phyloP scores from a whole-genome alignment of 1,140 invertebrate genomes.

The Asobara japonica region DNA sequence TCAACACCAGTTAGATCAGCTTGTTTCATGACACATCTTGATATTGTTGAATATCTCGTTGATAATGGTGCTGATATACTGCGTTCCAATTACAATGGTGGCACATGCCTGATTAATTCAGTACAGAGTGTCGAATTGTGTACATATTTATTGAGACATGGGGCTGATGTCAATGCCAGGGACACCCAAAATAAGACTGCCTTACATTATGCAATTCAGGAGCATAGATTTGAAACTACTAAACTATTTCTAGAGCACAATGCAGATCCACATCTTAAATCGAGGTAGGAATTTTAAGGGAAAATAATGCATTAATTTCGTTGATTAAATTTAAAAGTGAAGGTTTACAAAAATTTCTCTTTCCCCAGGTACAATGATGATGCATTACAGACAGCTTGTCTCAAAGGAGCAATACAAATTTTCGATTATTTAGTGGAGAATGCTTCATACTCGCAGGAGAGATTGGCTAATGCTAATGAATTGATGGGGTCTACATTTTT shows the following conservation, averaged over 20 bases:
- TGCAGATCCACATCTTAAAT: conserved; percentile 80
- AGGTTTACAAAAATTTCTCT: background rate
- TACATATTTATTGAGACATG: conserved; percentile 79
- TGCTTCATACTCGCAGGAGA: conserved; percentile 71
- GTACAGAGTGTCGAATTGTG: conserved; percentile 88
- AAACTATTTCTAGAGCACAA: conserved; percentile 82
- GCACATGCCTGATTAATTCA: conserved; percentile 93
- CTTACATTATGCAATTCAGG: conserved; percentile 93
- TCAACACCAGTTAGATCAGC: conserved; percentile 90
- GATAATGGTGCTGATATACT: conserved; percentile 87
- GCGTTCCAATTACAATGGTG: conserved; percentile 89
- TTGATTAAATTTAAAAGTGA: too few relatives aligned
- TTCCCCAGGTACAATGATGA: conserved; percentile 82
- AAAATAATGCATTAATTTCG: background rate
- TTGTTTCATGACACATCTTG: conserved; percentile 91
- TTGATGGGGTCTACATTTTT: conserved; percentile 85
- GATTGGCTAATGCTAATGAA: conserved; percentile 85
- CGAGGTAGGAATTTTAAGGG: conserved; percentile 59
- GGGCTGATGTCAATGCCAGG: conserved; percentile 84
- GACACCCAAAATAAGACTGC: conserved; percentile 93
- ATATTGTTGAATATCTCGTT: conserved; percentile 79
- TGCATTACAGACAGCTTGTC: conserved; percentile 88
- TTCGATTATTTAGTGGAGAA: conserved; percentile 76
- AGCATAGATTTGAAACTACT: conserved; percentile 87
- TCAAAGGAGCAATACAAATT: conserved; percentile 86